A percentile compares a stretch with the other conserved stretches of the same genome.
phyloP scores from a whole-genome alignment of 2,113 vertebrate species.

The Pungitius pungitius region DNA sequence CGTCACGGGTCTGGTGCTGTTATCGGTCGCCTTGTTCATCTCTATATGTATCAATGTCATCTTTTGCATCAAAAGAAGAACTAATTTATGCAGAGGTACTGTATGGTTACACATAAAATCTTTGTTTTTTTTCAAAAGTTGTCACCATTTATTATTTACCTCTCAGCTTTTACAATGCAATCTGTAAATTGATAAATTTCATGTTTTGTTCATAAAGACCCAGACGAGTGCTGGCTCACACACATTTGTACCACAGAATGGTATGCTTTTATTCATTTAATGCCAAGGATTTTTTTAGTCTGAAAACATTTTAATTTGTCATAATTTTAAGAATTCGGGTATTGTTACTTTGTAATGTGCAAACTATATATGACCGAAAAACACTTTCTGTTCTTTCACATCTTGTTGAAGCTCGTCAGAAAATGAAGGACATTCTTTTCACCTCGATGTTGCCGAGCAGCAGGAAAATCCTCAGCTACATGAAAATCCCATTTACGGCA shows the following conservation, averaged over 20 bases:
- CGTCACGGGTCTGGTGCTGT: too few species aligned
- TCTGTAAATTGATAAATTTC: not conserved
- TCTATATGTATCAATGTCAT: conserved; percentile 72
- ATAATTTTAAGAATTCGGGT: not conserved
- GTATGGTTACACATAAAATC: not conserved
- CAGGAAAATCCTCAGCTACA: conserved; percentile 51
- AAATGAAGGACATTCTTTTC: conserved; percentile 52
- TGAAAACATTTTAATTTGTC: not conserved
- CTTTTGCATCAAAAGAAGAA: conserved; percentile 58
- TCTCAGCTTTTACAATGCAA: conserved; percentile 3
- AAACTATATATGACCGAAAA: conserved; percentile 1
- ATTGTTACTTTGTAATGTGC: not conserved
- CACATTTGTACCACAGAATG: conserved; percentile 33
- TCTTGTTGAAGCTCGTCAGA: conserved; percentile 47
- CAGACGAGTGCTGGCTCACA: conserved; percentile 22
- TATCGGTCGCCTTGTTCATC: conserved; percentile 60
- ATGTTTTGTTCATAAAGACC: conserved; percentile 48
- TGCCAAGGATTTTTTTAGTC: not conserved
- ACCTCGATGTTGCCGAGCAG: conserved; percentile 28
- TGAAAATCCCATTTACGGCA: conserved; percentile 83
- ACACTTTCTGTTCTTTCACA: not conserved
- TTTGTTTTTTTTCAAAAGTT: not conserved
- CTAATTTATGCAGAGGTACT: conserved; percentile 55
- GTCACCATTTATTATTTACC: not conserved
- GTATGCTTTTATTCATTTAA: conserved; percentile 42